phyloP scores from a whole-genome alignment of 2,797 vertebrate genomes.

The Furcifer pardalis region DNA sequence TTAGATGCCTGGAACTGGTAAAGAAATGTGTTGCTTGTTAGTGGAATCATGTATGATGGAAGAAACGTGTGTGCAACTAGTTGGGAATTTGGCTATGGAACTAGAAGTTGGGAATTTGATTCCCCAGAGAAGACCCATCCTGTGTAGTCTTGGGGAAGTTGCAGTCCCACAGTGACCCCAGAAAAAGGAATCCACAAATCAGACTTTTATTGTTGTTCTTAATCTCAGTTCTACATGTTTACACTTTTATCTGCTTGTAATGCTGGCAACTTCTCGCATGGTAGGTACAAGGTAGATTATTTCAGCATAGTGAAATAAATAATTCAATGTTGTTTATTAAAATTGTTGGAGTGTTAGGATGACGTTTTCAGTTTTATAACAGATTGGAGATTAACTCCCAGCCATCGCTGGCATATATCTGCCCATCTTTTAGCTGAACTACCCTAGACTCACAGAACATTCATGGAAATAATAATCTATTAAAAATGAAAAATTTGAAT shows the following conservation, averaged over 20 bases:
- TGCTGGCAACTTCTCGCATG: neutral
- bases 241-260: neutral
- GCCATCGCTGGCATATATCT: neutral
- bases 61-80: slow-evolving; percentile 1
- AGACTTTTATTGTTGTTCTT: too few relatives aligned
- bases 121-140: too few relatives aligned
- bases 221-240: neutral
- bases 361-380: neutral
- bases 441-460: too few relatives aligned
- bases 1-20: slow-evolving; percentile 33
- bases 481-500: neutral
- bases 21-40: slow-evolving; percentile 34
- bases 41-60: neutral
- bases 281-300: neutral
- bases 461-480: neutral
- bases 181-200: too few relatives aligned
- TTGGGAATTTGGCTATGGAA: neutral
- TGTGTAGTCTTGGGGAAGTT: neutral
- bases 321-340: neutral
- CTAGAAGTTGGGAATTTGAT: neutral
- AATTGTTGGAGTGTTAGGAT: neutral
- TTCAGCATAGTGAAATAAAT: neutral
- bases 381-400: neutral
- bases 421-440: neutral
- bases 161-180: neutral